Conservation (phyloP, 2,113 vertebrate species). For the Benitochromis conjunctus region DNA sequence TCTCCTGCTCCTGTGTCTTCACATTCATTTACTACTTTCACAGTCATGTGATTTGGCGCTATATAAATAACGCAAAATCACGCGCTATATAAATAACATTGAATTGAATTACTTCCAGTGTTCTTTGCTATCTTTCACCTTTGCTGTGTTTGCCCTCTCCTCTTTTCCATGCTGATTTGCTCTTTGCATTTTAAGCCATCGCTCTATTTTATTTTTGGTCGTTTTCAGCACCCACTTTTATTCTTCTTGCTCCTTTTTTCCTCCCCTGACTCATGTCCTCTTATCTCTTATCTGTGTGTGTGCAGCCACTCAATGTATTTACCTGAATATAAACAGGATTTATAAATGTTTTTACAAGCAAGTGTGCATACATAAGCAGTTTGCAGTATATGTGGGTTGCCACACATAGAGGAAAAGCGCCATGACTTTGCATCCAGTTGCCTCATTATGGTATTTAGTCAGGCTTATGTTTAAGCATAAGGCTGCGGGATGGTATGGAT, state of each 20-base stretch:
- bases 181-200: not conserved
- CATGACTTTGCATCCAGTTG: constrained; percentile 37
- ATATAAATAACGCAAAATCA: too few species aligned
- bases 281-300: not conserved
- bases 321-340: constrained; percentile 12
- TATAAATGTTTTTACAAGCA: constrained; percentile 7
- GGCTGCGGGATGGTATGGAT: not conserved
- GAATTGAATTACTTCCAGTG: not conserved
- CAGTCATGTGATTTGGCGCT: too few species aligned
- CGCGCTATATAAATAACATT: too few species aligned
- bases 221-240: not conserved
- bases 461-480: constrained; percentile 4
- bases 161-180: not conserved
- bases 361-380: not conserved
- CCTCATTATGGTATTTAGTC: constrained; percentile 32
- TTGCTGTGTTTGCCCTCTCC: not conserved
- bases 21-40: not conserved
- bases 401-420: not conserved
- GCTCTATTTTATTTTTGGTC: not conserved
- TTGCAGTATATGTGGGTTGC: not conserved
- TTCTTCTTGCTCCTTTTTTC: too few species aligned
- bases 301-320: not conserved
- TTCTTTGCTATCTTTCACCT: not conserved
- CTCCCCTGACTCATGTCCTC: not conserved
- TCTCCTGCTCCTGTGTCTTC: not conserved